phyloP scores from a whole-genome alignment of 2,797 vertebrate genomes.

The Protonibea diacanthus region DNA sequence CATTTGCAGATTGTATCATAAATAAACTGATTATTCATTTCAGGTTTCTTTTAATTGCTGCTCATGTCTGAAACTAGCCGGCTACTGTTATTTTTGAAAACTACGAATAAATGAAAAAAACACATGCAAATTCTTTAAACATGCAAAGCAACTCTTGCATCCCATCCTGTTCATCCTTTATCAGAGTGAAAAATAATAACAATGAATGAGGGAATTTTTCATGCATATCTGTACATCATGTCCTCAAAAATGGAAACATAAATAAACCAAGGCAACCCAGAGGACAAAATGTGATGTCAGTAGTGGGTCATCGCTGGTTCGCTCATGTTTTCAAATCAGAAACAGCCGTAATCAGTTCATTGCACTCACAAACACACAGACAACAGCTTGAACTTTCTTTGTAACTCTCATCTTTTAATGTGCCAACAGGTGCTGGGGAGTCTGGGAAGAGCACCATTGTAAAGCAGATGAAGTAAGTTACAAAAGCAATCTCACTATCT shows the following conservation, averaged over 20 bases:
- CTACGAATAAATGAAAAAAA: background rate
- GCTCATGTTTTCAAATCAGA: conserved; percentile 35
- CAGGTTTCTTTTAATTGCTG: background rate
- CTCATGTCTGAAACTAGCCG: too few species aligned
- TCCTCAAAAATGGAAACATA: conserved; percentile 49
- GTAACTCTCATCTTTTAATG: conserved; percentile 46
- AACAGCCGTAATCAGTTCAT: conserved; percentile 11
- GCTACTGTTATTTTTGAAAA: background rate
- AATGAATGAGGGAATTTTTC: background rate
- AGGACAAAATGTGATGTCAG: conserved; percentile 28
- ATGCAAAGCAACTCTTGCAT: conserved; percentile 3
- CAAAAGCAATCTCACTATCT: conserved; percentile 20
- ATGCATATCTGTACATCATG: conserved; percentile 37
- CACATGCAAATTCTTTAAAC: background rate
- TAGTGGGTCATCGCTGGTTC: conserved; percentile 12
- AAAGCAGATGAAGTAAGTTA: conserved; percentile 91
- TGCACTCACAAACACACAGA: background rate
- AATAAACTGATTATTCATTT: background rate
- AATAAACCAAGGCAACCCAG: conserved; percentile 51
- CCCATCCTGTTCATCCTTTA: background rate
- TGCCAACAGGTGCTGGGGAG: conserved; percentile 87
- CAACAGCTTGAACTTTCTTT: background rate
- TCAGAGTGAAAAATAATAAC: conserved; percentile 40
- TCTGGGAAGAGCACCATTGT: conserved; percentile 91
- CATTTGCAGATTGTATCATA: background rate